These are phyloP conservation scores for Penaeus japonicus DNA, from an alignment of 1,140 invertebrate genomes.

Conservation along the genomic window DNA sequence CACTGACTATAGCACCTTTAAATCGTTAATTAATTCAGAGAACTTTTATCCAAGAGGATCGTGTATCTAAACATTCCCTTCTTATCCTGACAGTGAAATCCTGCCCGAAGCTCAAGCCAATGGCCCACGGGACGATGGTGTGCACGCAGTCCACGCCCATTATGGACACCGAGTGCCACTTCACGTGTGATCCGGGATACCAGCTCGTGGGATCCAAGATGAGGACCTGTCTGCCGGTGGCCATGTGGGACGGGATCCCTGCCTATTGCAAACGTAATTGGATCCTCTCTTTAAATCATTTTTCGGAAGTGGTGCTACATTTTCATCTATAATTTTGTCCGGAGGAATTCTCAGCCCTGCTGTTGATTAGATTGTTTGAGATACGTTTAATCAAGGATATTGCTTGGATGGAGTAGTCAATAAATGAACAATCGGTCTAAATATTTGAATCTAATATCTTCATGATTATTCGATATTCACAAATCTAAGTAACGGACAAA, in stretches of 20 bases:
- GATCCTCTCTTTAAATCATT: neutral
- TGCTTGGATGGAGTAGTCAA: too few species aligned
- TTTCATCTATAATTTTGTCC: neutral
- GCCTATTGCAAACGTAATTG: slow-evolving; percentile 73
- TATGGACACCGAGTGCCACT: slow-evolving; percentile 74
- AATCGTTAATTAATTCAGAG: too few species aligned
- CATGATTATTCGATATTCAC: too few species aligned
- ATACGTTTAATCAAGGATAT: neutral
- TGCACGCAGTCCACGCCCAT: slow-evolving; percentile 70
- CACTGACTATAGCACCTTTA: too few species aligned
- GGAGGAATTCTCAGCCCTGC: neutral
- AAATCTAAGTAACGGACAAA: too few species aligned
- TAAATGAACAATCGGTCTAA: too few species aligned
- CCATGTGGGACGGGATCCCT: slow-evolving; percentile 75
- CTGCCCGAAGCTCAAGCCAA: slow-evolving; percentile 69
- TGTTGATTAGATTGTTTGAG: neutral
- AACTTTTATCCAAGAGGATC: too few species aligned
- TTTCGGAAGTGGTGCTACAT: neutral
- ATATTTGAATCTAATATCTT: too few species aligned
- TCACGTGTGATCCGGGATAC: slow-evolving; percentile 73
- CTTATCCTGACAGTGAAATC: slow-evolving; percentile 69
- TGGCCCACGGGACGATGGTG: slow-evolving; percentile 70
- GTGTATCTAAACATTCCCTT: neutral
- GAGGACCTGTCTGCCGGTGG: slow-evolving; percentile 74
- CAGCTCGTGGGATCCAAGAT: slow-evolving; percentile 73